Conservation (phyloP, 2,797 vertebrate genomes). For the Sarcoramphus papa region DNA sequence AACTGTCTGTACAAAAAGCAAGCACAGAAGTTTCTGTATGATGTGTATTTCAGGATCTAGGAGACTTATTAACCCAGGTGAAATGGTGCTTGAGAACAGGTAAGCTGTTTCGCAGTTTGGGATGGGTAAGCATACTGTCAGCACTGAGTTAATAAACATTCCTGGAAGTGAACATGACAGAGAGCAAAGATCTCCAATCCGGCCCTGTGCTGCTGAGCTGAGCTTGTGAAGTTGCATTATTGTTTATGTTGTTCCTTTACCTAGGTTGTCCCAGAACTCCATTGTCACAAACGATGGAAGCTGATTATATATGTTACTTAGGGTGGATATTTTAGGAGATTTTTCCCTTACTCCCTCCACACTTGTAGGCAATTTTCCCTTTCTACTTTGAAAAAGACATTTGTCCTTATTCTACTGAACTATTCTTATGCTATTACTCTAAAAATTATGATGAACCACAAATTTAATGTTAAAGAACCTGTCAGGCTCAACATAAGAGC, state of each 20-base stretch:
- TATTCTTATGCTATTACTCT: background rate
- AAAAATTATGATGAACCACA: background rate
- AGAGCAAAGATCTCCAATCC: background rate
- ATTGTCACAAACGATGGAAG: background rate
- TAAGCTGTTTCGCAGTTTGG: background rate
- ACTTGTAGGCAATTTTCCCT: background rate
- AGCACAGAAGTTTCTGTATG: background rate
- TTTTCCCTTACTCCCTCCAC: background rate
- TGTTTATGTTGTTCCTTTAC: background rate
- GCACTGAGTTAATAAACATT: background rate
- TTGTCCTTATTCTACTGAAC: background rate
- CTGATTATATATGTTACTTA: background rate
- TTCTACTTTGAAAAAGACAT: background rate
- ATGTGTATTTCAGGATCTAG: background rate
- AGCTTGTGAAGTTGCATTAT: background rate
- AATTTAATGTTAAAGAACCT: background rate
- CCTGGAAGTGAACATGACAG: background rate
- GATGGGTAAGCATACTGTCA: background rate
- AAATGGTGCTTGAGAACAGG: background rate
- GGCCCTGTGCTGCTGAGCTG: background rate
- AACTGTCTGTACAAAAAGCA: background rate
- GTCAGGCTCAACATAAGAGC: background rate
- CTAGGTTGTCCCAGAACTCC: background rate
- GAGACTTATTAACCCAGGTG: background rate
- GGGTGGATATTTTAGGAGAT: background rate